A percentile compares a stretch with the other conserved stretches of the same genome.
phyloP scores from a whole-genome alignment of 2,113 vertebrate genomes.

The Crotalus horridus region DNA sequence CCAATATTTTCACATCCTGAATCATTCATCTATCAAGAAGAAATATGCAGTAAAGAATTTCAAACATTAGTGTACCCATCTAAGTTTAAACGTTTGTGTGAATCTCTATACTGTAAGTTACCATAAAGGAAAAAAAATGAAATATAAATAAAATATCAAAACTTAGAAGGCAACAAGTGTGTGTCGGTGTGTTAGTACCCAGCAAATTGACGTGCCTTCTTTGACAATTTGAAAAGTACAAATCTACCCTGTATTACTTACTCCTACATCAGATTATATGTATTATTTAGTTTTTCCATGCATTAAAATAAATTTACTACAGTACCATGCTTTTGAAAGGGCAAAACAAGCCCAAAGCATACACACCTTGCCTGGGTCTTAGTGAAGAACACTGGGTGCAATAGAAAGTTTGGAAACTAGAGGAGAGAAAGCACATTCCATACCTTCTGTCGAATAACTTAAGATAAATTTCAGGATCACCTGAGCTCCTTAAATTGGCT shows the following conservation, averaged over 20 bases:
- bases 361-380: background rate
- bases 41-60: conserved; percentile 5
- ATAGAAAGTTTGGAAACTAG: background rate
- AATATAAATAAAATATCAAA: background rate
- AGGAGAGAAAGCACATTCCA: background rate
- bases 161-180: background rate
- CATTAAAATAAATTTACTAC: background rate
- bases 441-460: background rate
- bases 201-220: background rate
- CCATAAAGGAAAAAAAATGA: background rate
- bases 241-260: background rate
- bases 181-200: background rate
- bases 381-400: background rate
- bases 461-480: accelerated
- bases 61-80: background rate
- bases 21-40: background rate
- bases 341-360: background rate
- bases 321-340: background rate
- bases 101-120: background rate
- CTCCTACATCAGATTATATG: background rate
- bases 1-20: conserved; percentile 27
- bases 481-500: background rate
- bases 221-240: too few species aligned
- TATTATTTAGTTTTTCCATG: background rate
- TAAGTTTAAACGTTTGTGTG: background rate